These are phyloP conservation scores for Stenodera caucasica DNA, from an alignment of 2,888 invertebrate species.

Conservation along the genomic window DNA sequence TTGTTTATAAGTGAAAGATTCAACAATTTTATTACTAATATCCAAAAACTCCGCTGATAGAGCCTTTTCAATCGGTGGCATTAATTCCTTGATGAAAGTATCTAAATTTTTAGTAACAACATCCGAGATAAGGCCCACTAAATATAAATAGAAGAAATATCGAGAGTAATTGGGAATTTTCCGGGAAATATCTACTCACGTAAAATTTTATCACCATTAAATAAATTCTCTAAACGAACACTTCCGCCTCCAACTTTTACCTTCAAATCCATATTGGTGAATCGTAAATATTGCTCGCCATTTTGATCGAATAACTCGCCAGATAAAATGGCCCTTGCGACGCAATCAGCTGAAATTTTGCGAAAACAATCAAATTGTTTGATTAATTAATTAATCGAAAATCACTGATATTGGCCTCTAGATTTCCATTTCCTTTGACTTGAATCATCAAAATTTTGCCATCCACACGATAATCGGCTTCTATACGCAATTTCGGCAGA, in stretches of 20 bases:
- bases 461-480: conserved; percentile 59
- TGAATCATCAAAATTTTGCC: conserved; percentile 60
- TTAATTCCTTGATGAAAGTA: conserved; percentile 58
- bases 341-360: conserved; percentile 45
- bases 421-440: conserved; percentile 59
- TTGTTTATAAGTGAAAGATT: conserved; percentile 56
- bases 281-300: conserved; percentile 54
- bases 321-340: conserved; percentile 39
- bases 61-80: conserved; percentile 59
- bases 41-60: conserved; percentile 55
- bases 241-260: conserved; percentile 56
- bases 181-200: conserved; percentile 46
- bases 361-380: background rate
- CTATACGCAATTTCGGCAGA: conserved; percentile 58
- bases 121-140: conserved; percentile 59
- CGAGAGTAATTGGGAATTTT: too few relatives aligned
- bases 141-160: too few relatives aligned
- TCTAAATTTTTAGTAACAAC: conserved; percentile 62
- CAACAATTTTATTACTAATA: conserved; percentile 58
- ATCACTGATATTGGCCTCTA: conserved; percentile 60
- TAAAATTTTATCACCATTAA: conserved; percentile 59
- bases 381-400: too few relatives aligned
- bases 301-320: conserved; percentile 51
- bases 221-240: conserved; percentile 58
- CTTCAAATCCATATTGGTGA: conserved; percentile 56